phyloP scores from a whole-genome alignment of 35 echinoderm and acorn worm genomes.

The Anneissia japonica region DNA sequence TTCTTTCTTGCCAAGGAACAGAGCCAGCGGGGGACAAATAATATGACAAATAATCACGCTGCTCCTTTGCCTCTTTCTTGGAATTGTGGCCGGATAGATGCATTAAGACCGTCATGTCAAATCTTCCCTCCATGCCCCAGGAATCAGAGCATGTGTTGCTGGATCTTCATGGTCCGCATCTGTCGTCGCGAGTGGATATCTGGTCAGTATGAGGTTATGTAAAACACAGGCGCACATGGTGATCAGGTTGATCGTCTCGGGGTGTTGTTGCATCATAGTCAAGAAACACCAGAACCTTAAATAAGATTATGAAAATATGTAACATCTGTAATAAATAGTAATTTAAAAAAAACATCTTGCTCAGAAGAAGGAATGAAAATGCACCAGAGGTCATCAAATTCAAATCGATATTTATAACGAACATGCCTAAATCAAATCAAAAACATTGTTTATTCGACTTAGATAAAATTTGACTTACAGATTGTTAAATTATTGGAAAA shows the following conservation, averaged over 20 bases:
- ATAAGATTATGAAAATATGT: too few species aligned
- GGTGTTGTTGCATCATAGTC: constrained; percentile 42
- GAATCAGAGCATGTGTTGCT: constrained; percentile 9
- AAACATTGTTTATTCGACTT: too few species aligned
- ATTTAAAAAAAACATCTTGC: too few species aligned
- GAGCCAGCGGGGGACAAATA: not conserved
- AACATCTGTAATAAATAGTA: too few species aligned
- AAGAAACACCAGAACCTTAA: constrained; percentile 48
- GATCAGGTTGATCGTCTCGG: constrained; percentile 39
- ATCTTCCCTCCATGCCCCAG: constrained; percentile 5
- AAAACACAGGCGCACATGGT: constrained; percentile 42
- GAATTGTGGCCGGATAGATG: constrained; percentile 6
- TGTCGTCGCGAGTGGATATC: constrained; percentile 25
- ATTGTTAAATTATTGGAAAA: too few species aligned
- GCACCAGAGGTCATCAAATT: too few species aligned
- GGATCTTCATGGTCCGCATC: constrained; percentile 7
- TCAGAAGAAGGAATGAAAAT: too few species aligned
- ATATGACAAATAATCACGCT: constrained; percentile 5
- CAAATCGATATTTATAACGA: too few species aligned
- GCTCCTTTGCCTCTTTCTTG: not conserved
- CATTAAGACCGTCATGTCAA: not conserved
- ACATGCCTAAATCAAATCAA: too few species aligned
- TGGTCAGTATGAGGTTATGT: constrained; percentile 46
- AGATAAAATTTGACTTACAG: too few species aligned
- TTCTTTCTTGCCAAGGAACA: constrained; percentile 9